phyloP scores from a whole-genome alignment of 2,797 vertebrate genomes.

The Parauchenoglanis ngamensis region DNA sequence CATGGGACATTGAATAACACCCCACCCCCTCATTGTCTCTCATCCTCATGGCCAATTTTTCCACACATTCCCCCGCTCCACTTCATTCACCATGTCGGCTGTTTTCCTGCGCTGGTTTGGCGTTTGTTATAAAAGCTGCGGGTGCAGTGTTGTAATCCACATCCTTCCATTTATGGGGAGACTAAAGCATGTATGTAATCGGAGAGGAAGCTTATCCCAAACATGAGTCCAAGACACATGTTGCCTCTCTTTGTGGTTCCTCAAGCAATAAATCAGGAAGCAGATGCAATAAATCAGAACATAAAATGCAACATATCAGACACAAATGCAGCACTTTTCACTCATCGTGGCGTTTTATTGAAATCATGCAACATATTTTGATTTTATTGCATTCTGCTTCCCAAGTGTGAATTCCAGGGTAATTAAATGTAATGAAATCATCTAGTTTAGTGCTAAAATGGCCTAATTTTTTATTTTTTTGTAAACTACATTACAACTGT shows the following conservation, averaged over 20 bases:
- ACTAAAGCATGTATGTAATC: conserved; percentile 37
- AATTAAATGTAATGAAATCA: neutral
- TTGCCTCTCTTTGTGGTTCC: conserved; percentile 29
- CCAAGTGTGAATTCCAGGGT: neutral
- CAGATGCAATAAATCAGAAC: conserved; percentile 8
- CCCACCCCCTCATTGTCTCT: neutral
- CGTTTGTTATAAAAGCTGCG: conserved; percentile 46
- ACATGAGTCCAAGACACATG: conserved; percentile 47
- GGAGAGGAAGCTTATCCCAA: conserved; percentile 40
- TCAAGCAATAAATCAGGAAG: conserved; percentile 28
- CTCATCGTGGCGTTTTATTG: neutral
- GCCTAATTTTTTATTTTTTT: neutral
- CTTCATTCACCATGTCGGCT: conserved; percentile 26
- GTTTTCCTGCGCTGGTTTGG: conserved; percentile 24
- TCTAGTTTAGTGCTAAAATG: neutral
- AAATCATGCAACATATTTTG: neutral
- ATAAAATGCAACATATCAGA: conserved; percentile 18
- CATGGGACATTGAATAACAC: neutral
- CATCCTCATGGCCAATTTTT: neutral
- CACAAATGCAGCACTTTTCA: neutral
- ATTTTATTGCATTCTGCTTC: neutral
- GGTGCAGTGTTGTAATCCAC: conserved; percentile 44
- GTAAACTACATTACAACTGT: neutral
- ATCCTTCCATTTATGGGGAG: conserved; percentile 50
- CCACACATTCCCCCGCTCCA: neutral